Percentiles rank a stretch among this genome's conserved stretches.
Conservation (phyloP, 2,113 vertebrate species). For the Benitochromis conjunctus region DNA sequence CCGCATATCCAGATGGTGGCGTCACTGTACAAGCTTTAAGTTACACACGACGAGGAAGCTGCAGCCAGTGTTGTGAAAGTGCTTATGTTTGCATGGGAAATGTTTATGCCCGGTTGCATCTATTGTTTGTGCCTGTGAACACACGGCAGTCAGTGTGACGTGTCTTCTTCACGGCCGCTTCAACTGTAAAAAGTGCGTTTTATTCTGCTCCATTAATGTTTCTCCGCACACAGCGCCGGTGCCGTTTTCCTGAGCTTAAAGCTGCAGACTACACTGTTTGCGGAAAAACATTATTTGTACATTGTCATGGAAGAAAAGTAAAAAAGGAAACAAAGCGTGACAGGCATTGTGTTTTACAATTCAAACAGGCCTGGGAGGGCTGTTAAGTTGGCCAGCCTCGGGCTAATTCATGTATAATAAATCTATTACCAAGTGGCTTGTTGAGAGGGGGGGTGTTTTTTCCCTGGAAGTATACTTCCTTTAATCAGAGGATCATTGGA, state of each 20-base stretch:
- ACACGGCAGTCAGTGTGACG: background rate
- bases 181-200: background rate
- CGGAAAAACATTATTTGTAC: background rate
- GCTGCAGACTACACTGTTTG: background rate
- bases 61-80: background rate
- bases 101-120: background rate
- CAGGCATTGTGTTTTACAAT: conserved; percentile 47
- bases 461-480: background rate
- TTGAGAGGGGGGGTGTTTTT: background rate
- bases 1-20: background rate
- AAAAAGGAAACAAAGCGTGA: conserved; percentile 36
- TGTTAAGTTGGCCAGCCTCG: conserved; percentile 21
- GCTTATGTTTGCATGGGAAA: background rate
- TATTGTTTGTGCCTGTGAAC: background rate
- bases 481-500: no score
- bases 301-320: background rate
- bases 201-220: background rate
- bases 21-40: background rate
- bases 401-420: conserved; percentile 38
- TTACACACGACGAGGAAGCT: background rate
- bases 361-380: conserved; percentile 36
- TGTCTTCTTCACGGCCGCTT: background rate
- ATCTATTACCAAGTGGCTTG: conserved; percentile 34
- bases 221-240: background rate
- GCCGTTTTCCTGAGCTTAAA: background rate